Evolutionary conservation across 2,113 vertebrate species (phyloP), one percentile per base, ranked within the genome.

Genomic region (Hirundichthys speculiger): DNA sequence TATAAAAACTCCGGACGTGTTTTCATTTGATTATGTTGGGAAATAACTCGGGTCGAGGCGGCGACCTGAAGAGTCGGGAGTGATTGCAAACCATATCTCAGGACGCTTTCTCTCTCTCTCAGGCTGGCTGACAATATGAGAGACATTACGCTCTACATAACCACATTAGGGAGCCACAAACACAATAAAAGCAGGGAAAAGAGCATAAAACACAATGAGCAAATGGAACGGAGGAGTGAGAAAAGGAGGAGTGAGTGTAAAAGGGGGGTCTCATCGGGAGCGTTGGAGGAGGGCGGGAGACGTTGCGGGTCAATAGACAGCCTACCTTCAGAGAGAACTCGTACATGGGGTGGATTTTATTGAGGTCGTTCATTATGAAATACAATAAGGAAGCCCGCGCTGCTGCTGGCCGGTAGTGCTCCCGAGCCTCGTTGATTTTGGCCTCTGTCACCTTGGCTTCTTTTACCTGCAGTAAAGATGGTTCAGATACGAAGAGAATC

Each of bases 271-370:
- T 83, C 77, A 25, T 30, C n/a, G 65, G 51, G 64, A 61, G 66
- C 77, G 30, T 4, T 18, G 3, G 61, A 73, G 74, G 60, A 22
- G 3, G 47, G 47, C 38, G 48, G 69, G 67, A 69, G 75, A 72
- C 72, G 68, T 16, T 51, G 59, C 15, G 59, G 65, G 64, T 77
- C 78, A 86, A 86, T 51, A 80, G 64, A 64, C 52, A 41, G 52
- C 20, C 14, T 86, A 89, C 89, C 89, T 90, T 88, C 22, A 89
- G 87, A 77, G 89, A 97, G 90, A 98, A 98, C 92, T 95, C 95
- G 92, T 98, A 98, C 96, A 99, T 96, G 30, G 96, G 97, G 57
- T 98, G 95, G 85, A 98, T 93, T 89, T 93, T 88, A 75, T 92
- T 94, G 55, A 99, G 97, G 89, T 96, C 91, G 2, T 89, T 95